Base-by-base conservation (phyloP, 1,140 invertebrate genomes). In the Euwallacea similis region DNA sequence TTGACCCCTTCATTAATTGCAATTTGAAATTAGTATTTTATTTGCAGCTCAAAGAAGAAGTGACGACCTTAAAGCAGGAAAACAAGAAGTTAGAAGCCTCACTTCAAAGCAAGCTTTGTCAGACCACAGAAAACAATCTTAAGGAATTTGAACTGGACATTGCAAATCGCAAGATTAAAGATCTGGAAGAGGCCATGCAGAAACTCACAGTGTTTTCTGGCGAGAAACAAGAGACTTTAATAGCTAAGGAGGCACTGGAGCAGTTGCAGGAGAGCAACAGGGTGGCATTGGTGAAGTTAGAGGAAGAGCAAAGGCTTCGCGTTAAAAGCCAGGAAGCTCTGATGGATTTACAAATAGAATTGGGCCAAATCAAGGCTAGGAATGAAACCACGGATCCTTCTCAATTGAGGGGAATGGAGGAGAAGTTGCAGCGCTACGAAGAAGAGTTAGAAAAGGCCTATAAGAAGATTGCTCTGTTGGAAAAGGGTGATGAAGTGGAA, bases 51-150 rank as follows among this genome's bases (percentile, higher is more conserved):
- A 58, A 63, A 44, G 13, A 54, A 61, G 73, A 54, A 73, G 73
- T 64, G 41, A 71, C 71, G 53, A 53, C 73, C 65, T 61, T 76
- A 47, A 71, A 33, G 4, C 21, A 33, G 21, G 21, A 33, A 33
- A 33, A 33, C 21, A 33, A 33, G 21, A 33, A 33, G 21, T 33
- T 33, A 33, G 21, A 33, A 33, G 21, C 21, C 21, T 33, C 21
- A 33, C 21, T 33, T 33, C 21, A 33, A 33, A 4, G 21, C 1
- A 33, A 33, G 4, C 21, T 33, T 33, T 33, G 21, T 33, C 21
- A 33, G 21, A 33, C 21, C 21, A 33, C 21, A 33, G 21, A 33
- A 33, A 33, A 33, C 21, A 33, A 33, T 33, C 21, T 33, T 4
- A 33, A 4, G 21, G 21, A 33, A 33, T 33, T 11, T 50, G 46